Conservation (phyloP, 2,888 invertebrate species). For the Phragmatobia fuliginosa region DNA sequence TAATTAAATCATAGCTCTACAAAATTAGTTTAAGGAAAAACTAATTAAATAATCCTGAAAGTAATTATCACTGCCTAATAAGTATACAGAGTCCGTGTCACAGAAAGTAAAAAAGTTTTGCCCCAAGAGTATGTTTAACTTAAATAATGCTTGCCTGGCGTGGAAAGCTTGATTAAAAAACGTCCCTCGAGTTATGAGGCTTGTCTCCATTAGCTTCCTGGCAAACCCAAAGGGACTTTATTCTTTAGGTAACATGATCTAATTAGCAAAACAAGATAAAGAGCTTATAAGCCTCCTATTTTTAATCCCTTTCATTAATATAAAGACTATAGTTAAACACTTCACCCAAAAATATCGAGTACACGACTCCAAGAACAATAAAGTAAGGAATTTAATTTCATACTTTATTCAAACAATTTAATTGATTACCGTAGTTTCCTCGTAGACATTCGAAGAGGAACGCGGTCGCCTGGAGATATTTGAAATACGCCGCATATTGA, state of each 20-base stretch:
- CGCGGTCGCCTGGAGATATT: slow-evolving; percentile 73
- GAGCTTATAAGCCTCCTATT: slow-evolving; percentile 2
- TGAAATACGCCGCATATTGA: slow-evolving; percentile 83
- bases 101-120: slow-evolving; percentile 20
- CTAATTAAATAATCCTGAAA: slow-evolving; percentile 18
- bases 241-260: slow-evolving; percentile 57
- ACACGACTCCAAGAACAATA: slow-evolving; percentile 27
- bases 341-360: slow-evolving; percentile 32
- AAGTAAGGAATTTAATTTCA: slow-evolving; percentile 59
- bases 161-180: slow-evolving; percentile 65
- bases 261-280: slow-evolving; percentile 52
- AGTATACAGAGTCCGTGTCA: slow-evolving; percentile 11
- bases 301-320: slow-evolving; percentile 9
- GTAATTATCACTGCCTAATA: slow-evolving; percentile 17
- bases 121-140: slow-evolving; percentile 31
- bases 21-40: slow-evolving; percentile 4
- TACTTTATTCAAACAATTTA: slow-evolving; percentile 75
- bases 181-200: slow-evolving; percentile 56
- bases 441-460: slow-evolving; percentile 60
- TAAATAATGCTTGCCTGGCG: slow-evolving; percentile 48
- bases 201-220: slow-evolving; percentile 60
- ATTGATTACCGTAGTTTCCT: slow-evolving; percentile 69
- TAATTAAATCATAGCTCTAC: background rate
- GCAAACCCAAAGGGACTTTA: slow-evolving; percentile 57
- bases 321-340: background rate